Percentiles rank a stretch among this genome's conserved stretches.
phyloP scores from a whole-genome alignment of 2,888 invertebrate species.

The Scaptomyza caliginosa region DNA sequence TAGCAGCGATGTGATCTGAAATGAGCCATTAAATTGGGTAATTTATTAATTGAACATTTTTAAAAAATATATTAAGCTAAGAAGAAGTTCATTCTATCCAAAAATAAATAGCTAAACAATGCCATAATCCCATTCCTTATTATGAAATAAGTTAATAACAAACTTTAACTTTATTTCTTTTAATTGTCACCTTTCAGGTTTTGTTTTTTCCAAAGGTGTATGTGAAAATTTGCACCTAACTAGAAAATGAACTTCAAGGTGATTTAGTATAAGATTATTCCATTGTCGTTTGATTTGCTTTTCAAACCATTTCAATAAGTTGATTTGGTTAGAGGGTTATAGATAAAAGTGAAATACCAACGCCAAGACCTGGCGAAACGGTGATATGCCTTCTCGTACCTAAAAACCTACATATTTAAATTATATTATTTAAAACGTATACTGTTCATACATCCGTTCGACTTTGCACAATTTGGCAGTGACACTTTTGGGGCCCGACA shows the following conservation, averaged over 20 bases:
- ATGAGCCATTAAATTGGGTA: background rate
- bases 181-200: no score
- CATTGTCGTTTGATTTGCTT: no score
- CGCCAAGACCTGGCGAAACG: background rate
- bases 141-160: no score
- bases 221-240: background rate
- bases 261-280: background rate
- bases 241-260: background rate
- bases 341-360: background rate
- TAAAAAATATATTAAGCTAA: background rate
- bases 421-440: conserved; percentile 4
- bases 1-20: conserved; percentile 82
- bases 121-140: no score
- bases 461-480: conserved; percentile 35
- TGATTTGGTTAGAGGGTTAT: no score
- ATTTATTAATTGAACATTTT: background rate
- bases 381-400: background rate
- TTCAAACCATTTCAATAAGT: no score
- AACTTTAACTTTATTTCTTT: no score
- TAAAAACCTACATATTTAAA: background rate
- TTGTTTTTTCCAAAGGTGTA: background rate
- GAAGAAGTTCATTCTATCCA: no score
- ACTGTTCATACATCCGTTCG: conserved; percentile 9
- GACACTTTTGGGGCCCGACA: conserved; percentile 13
- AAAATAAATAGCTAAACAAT: no score